Evolutionary conservation across 2,888 invertebrate species (phyloP).

Genomic region (Adelognathus sp.): DNA sequence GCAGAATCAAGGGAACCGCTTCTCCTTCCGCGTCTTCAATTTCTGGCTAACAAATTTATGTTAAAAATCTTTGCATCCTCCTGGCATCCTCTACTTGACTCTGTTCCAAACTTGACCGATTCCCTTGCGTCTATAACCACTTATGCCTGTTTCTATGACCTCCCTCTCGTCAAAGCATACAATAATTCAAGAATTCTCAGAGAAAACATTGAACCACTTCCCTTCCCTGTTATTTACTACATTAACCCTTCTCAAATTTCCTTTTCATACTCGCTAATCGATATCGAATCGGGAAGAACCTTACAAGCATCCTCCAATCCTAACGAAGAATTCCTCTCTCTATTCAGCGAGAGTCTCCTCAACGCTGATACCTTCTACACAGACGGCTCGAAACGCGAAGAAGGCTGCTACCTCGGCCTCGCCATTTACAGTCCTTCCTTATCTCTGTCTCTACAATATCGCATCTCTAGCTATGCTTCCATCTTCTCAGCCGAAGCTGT

Average conservation of each 20-base stretch:
- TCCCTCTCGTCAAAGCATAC: neutral
- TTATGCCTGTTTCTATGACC: neutral
- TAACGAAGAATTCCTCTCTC: neutral
- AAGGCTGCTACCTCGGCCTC: neutral
- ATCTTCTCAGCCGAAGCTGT: constrained; percentile 48
- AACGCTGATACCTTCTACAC: constrained; percentile 36
- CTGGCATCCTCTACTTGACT: no score
- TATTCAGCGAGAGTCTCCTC: neutral
- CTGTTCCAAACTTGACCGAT: no score
- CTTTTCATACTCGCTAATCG: neutral
- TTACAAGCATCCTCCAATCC: neutral
- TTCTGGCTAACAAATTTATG: neutral
- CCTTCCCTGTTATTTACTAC: neutral
- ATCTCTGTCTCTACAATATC: neutral
- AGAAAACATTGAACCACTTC: neutral
- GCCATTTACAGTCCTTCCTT: constrained; percentile 24
- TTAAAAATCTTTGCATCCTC: neutral
- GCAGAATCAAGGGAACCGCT: constrained; percentile 28
- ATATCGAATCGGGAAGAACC: neutral
- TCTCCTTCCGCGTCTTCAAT: neutral
- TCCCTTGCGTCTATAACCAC: no score
- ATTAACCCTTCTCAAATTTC: neutral
- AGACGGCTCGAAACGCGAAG: constrained; percentile 43
- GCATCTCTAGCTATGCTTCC: constrained; percentile 28
- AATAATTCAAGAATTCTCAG: neutral